A percentile compares a stretch with the other conserved stretches of the same genome.
phyloP scores from a whole-genome alignment of 2,113 vertebrate genomes.

The Telmatochromis sp. region DNA sequence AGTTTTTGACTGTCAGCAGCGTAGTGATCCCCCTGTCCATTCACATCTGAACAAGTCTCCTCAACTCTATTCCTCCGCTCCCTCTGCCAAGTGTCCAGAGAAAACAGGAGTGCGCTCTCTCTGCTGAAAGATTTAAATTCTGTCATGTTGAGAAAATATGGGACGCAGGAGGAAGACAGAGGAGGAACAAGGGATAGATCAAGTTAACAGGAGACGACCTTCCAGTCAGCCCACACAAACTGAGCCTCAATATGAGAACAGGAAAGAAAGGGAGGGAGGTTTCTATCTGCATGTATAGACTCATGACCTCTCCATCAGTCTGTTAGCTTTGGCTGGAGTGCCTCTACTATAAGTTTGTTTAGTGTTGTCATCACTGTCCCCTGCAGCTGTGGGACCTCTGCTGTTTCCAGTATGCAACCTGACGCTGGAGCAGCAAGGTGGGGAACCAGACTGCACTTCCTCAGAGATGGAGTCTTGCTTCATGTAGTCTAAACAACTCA shows the following conservation, averaged over 20 bases:
- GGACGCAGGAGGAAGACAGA: conserved; percentile 57
- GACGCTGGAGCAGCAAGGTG: conserved; percentile 28
- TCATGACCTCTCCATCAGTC: conserved; percentile 49
- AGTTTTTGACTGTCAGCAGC: not conserved
- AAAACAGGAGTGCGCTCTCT: conserved; percentile 66
- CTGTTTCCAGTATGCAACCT: conserved; percentile 34
- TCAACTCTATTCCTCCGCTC: conserved; percentile 15
- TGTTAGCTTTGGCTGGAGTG: conserved; percentile 47
- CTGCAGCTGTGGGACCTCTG: conserved; percentile 46
- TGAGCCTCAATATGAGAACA: conserved; percentile 24
- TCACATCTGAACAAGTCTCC: not conserved
- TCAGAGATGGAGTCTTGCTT: conserved; percentile 16
- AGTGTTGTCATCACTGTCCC: conserved; percentile 58
- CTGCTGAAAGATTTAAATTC: conserved; percentile 73
- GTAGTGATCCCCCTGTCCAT: not conserved
- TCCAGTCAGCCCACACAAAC: conserved; percentile 67
- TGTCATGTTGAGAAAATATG: conserved; percentile 69
- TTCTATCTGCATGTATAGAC: conserved; percentile 24
- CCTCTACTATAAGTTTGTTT: conserved; percentile 46
- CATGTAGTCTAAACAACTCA: conserved; percentile 8
- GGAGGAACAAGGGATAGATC: conserved; percentile 57
- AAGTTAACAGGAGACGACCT: conserved; percentile 57
- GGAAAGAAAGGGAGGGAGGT: conserved; percentile 1
- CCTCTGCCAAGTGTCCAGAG: conserved; percentile 52
- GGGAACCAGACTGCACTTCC: conserved; percentile 27